phyloP scores from a whole-genome alignment of 2,888 invertebrate species.

The Megalurothrips usitatus region DNA sequence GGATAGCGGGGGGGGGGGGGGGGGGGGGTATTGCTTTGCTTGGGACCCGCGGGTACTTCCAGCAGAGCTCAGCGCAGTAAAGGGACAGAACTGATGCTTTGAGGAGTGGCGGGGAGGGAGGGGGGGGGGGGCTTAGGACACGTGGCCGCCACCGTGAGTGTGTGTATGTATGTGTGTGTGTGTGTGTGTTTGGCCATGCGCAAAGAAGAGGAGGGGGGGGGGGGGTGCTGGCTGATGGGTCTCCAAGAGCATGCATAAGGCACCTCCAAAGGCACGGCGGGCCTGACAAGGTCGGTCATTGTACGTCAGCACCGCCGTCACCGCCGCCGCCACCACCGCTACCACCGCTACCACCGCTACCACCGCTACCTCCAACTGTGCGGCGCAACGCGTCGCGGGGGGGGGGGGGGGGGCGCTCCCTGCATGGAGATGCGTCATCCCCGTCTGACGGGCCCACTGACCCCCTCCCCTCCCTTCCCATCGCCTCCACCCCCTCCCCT shows the following conservation, averaged over 20 bases:
- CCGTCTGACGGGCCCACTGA: too few relatives aligned
- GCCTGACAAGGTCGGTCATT: too few relatives aligned
- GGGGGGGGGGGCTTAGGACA: not conserved
- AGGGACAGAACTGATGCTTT: not conserved
- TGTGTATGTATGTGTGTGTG: too few relatives aligned
- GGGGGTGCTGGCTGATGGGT: too few relatives aligned
- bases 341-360: not conserved
- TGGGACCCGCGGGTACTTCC: too few relatives aligned
- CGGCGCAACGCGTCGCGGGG: not conserved
- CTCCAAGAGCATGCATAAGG: too few relatives aligned
- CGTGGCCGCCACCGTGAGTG: not conserved
- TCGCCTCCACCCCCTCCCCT: not conserved
- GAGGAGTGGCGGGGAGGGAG: not conserved
- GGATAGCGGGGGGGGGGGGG: not conserved
- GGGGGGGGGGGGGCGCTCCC: not conserved
- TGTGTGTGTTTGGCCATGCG: too few relatives aligned
- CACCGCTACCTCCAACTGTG: not conserved
- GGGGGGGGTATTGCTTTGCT: not conserved
- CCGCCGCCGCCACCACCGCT: not conserved
- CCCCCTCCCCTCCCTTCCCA: not conserved
- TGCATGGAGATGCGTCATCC: too few relatives aligned
- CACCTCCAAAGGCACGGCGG: too few relatives aligned
- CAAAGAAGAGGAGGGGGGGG: too few relatives aligned
- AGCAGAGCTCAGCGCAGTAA: not conserved
- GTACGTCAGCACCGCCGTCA: too few relatives aligned